Conservation (phyloP, 2,888 invertebrate genomes). For the Hirtodrosophila duncani region DNA sequence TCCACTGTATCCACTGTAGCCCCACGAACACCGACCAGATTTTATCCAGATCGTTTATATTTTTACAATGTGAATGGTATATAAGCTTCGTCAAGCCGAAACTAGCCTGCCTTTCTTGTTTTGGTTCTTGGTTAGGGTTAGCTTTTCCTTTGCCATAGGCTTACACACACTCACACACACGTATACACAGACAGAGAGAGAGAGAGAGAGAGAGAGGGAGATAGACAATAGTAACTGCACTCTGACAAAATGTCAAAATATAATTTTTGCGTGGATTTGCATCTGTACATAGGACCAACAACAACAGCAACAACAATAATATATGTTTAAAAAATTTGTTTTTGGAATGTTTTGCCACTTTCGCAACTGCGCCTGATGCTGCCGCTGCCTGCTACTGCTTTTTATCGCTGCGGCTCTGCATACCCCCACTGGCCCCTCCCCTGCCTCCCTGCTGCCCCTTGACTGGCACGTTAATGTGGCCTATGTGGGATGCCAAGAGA, state of each 20-base stretch:
- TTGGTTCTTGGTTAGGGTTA: slow-evolving; percentile 12
- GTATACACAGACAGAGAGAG: no score
- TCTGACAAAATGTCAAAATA: slow-evolving; percentile 66
- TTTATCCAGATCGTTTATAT: no score
- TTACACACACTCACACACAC: neutral
- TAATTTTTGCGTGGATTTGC: slow-evolving; percentile 68
- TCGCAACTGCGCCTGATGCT: slow-evolving; percentile 54
- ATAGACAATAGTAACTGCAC: no score
- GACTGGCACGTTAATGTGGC: slow-evolving; percentile 62
- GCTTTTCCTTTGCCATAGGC: slow-evolving; percentile 11
- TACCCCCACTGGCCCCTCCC: slow-evolving; percentile 2
- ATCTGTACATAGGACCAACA: slow-evolving; percentile 22
- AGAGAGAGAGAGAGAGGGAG: no score
- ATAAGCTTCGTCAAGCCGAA: no score
- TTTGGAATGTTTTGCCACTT: slow-evolving; percentile 42
- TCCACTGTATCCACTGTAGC: no score
- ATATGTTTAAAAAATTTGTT: slow-evolving; percentile 33
- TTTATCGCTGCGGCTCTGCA: slow-evolving; percentile 54
- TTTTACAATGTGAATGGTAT: no score
- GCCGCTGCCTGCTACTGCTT: slow-evolving; percentile 36
- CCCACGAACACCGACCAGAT: no score
- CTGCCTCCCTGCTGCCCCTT: slow-evolving; percentile 34
- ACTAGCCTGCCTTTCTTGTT: no score
- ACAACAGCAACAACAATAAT: slow-evolving; percentile 26
- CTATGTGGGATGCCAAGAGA: slow-evolving; percentile 49